Evolutionary conservation across 2,888 invertebrate genomes (phyloP), one percentile per base, ranked within the genome.

Genomic region (Leucoma salicis): DNA sequence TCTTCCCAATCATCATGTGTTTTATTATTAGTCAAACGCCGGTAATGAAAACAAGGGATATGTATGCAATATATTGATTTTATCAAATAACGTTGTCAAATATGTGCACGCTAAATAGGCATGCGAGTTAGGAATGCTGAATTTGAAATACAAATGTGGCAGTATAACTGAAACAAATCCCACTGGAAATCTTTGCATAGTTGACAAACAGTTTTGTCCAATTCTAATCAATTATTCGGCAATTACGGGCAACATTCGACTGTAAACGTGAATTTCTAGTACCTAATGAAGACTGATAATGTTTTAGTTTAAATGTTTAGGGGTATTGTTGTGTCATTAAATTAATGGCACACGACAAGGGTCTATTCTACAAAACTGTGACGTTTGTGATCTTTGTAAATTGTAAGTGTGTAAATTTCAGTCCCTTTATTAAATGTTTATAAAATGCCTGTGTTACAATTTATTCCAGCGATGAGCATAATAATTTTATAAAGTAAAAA

Each of bases 171-270:
- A 57, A 44, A 59, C 46, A 63, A 60, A 50, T 59, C 81, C 67
- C 76, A 35, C 18, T 64, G 72, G 85, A 66, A 54, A 70, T 74
- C 76, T 77, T 78, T 82, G 78, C 80, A 81, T 82, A 74, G 78
- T 74, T 77, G 70, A 76, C 70, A 69, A 74, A 64, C 73, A 72
- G 67, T 75, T 79, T 76, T 77, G 74, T 68, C 69, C 70, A 66
- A 65, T 64, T 66, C 61, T 58, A 62, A 68, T 72, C 50, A 61
- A 60, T 70, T 68, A 72, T 73, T 64, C 63, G 69, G 52, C 15
- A 10, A 12, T 2, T 27, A 6, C n/a, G 2, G 3, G n/a, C 11
- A 27, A n/a, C 27, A 27, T 10, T 11, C 4, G 11, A n/a, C n/a
- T n/a, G 4, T n/a, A 10, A 27, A 2, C 27, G 1, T 27, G 27